Conservation (phyloP, 2,888 invertebrate species). For the Dorcus hopei region DNA sequence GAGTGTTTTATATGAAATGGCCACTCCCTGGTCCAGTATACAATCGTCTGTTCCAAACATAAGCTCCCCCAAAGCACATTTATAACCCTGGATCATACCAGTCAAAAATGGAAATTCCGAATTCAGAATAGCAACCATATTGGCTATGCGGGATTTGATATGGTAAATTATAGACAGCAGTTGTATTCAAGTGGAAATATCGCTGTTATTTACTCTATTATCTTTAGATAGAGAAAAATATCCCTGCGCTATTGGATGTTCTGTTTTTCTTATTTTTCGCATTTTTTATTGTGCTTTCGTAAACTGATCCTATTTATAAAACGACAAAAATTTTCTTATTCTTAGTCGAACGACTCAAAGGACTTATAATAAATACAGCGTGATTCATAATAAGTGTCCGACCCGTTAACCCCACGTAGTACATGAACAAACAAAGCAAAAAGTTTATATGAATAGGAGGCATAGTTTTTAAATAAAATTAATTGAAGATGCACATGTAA, state of each 20-base stretch:
- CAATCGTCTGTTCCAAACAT: constrained; percentile 34
- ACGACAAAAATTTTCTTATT: neutral
- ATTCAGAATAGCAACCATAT: constrained; percentile 38
- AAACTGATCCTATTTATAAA: neutral
- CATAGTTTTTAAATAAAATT: too few relatives aligned
- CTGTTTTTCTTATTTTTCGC: constrained; percentile 15
- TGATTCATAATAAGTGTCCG: too few relatives aligned
- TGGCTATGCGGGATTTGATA: constrained; percentile 40
- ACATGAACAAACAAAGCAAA: too few relatives aligned
- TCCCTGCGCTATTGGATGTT: constrained; percentile 9
- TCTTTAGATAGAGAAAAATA: constrained; percentile 20
- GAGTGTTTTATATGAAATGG: constrained; percentile 42
- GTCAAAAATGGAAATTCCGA: constrained; percentile 48
- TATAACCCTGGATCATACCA: constrained; percentile 47
- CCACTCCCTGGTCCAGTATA: constrained; percentile 44
- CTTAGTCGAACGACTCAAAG: too few relatives aligned
- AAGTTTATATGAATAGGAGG: too few relatives aligned
- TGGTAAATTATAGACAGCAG: constrained; percentile 43
- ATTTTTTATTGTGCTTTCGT: neutral
- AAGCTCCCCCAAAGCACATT: constrained; percentile 44
- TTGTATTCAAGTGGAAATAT: constrained; percentile 29
- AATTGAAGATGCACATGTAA: too few relatives aligned
- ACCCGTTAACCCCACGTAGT: too few relatives aligned
- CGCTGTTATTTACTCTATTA: constrained; percentile 24
- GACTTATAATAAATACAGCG: too few relatives aligned